Evolutionary conservation across 2,797 vertebrate species (phyloP).

Genomic region (Pseudochirops corinnae): DNA sequence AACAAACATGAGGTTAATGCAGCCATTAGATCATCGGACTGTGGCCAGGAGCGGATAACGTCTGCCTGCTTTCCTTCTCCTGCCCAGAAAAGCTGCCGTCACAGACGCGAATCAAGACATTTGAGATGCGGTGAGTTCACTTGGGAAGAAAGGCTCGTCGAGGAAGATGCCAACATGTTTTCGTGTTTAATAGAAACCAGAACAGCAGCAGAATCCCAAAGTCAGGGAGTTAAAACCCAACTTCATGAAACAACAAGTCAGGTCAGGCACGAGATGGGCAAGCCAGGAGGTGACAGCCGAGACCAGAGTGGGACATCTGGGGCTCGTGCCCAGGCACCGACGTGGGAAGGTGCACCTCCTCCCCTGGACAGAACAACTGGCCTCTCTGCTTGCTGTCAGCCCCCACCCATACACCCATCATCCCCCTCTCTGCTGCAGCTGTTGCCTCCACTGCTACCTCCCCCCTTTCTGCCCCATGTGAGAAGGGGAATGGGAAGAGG

Average conservation of each 20-base stretch:
- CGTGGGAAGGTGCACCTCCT: background rate
- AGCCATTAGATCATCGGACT: conserved; percentile 39
- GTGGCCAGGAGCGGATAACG: conserved; percentile 59
- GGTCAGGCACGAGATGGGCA: background rate
- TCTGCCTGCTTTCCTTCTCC: conserved; percentile 58
- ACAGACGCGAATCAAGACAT: conserved; percentile 57
- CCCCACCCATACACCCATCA: too few species aligned
- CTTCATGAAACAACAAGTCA: background rate
- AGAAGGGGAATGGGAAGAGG: too few species aligned
- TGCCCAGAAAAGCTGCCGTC: conserved; percentile 9
- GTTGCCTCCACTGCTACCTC: too few species aligned
- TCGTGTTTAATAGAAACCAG: background rate
- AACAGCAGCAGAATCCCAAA: background rate
- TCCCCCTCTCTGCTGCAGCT: too few species aligned
- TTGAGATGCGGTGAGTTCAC: conserved; percentile 59
- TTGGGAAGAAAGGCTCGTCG: conserved; percentile 37
- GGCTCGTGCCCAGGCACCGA: background rate
- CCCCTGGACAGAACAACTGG: background rate
- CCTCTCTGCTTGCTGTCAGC: too few species aligned
- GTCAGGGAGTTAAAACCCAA: background rate
- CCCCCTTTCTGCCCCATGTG: too few species aligned
- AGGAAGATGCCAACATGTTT: background rate
- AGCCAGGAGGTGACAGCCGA: too few species aligned
- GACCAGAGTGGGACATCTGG: too few species aligned
- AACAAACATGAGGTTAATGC: conserved; percentile 65